Evolutionary conservation across 1,140 invertebrate species (phyloP), one percentile per base, ranked within the genome.

Genomic region (Conus ventricosus): DNA sequence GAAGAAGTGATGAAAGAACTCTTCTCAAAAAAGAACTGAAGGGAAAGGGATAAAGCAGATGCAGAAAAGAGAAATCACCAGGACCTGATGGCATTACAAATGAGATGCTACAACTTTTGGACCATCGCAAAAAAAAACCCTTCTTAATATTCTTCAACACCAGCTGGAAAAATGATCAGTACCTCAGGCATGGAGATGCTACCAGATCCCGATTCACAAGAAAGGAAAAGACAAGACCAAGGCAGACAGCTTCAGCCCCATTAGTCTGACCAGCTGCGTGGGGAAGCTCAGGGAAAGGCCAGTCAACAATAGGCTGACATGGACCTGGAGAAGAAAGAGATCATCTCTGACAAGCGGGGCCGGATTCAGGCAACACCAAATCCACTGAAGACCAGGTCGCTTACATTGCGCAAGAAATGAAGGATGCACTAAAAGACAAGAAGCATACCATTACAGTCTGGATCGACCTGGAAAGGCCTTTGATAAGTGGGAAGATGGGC

Each of bases 181-280:
- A 20, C 60, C 60, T 11, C 60, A 20, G 17, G 0, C 17, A 63
- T 63, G 60, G 60, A 63, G 60, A 20, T 13, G 60, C 60, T 20
- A 63, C 4, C 10, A 63, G 60, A 63, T 63, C 60, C 60, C 60
- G 17, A 63, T 63, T 63, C 4, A 63, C 60, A 63, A 90, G 81
- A 88, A 88, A 55, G 87, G 90, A 1, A 89, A 90, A 75, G 71
- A 80, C 39, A 53, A 53, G n/a, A 75, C 81, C 4, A 71, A 90
- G n/a, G 27, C 84, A 11, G 75, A 84, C 1, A 88, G 87, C 75
- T 90, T 86, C 76, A 75, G 84, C 55, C 89, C 87, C 17, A 90
- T 90, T 76, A 87, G 87, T 80, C 87, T 90, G 0, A 67, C 76
- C 17, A 90, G 89, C 84, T 90, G 87, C 60, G 55, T 82, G 8